Evolutionary conservation across 2,797 vertebrate species (phyloP).

Genomic region (Myotis pilosus): DNA sequence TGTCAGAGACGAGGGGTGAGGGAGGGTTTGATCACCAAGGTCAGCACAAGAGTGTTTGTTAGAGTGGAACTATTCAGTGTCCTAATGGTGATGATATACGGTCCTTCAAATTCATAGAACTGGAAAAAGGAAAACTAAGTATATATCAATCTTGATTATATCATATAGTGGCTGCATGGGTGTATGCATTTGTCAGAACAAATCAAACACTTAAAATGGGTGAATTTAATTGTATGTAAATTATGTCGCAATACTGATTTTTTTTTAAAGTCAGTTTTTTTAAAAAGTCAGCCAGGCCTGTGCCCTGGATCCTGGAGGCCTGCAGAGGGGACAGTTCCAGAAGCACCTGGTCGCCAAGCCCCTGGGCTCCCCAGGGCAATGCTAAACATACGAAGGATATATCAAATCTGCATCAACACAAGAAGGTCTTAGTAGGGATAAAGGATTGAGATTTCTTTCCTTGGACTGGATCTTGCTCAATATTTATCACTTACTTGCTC

Average conservation of each 20-base stretch:
- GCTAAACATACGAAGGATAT: neutral
- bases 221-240: neutral
- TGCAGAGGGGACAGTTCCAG: neutral
- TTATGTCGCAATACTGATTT: neutral
- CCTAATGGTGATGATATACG: neutral
- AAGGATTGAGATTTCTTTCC: neutral
- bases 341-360: neutral
- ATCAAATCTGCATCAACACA: neutral
- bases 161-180: neutral
- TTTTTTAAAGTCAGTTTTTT: neutral
- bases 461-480: neutral
- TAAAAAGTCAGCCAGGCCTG: neutral
- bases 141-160: neutral
- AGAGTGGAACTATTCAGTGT: neutral
- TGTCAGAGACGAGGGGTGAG: neutral
- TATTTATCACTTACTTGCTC: neutral
- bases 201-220: neutral
- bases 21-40: neutral
- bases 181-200: neutral
- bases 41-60: neutral
- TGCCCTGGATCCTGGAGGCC: neutral
- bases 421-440: neutral
- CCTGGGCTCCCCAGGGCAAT: neutral
- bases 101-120: neutral
- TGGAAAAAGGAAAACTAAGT: neutral